phyloP scores from a whole-genome alignment of 2,888 invertebrate species.

The Coecobrya sp. region DNA sequence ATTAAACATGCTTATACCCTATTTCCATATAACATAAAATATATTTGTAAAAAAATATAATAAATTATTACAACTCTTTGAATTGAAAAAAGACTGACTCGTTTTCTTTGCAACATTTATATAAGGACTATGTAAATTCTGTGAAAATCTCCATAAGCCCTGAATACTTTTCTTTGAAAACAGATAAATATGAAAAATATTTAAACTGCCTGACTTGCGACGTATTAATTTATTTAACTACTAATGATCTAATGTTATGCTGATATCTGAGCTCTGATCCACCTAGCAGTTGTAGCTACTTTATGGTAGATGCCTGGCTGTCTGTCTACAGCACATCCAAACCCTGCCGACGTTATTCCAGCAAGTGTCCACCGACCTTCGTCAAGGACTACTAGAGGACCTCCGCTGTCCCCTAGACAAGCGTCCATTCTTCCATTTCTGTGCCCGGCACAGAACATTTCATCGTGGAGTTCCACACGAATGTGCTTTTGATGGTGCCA shows the following conservation, averaged over 20 bases:
- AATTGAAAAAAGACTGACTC: constrained; percentile 61
- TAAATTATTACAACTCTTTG: constrained; percentile 76
- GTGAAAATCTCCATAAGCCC: background rate
- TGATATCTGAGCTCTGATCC: constrained; percentile 86
- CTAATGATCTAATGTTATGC: constrained; percentile 57
- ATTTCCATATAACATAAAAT: constrained; percentile 33
- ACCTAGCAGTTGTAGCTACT: constrained; percentile 88
- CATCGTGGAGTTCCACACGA: constrained; percentile 94
- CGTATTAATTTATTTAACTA: background rate
- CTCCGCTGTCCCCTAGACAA: constrained; percentile 89
- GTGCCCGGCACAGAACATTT: constrained; percentile 98
- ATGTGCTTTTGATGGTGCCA: constrained; percentile 95
- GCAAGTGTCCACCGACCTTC: constrained; percentile 92
- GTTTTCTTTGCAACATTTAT: constrained; percentile 62
- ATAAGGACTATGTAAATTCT: constrained; percentile 14
- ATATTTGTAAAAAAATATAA: constrained; percentile 55
- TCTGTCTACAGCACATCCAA: constrained; percentile 94
- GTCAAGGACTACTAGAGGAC: constrained; percentile 90
- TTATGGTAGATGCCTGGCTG: constrained; percentile 97
- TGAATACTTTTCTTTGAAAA: constrained; percentile 55
- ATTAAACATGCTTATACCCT: background rate
- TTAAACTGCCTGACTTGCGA: constrained; percentile 30
- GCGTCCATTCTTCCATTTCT: constrained; percentile 95
- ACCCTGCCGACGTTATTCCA: constrained; percentile 95
- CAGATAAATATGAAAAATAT: constrained; percentile 35